These are phyloP conservation scores for Tholera decimalis DNA, from an alignment of 2,888 invertebrate species.

Conservation along the genomic window DNA sequence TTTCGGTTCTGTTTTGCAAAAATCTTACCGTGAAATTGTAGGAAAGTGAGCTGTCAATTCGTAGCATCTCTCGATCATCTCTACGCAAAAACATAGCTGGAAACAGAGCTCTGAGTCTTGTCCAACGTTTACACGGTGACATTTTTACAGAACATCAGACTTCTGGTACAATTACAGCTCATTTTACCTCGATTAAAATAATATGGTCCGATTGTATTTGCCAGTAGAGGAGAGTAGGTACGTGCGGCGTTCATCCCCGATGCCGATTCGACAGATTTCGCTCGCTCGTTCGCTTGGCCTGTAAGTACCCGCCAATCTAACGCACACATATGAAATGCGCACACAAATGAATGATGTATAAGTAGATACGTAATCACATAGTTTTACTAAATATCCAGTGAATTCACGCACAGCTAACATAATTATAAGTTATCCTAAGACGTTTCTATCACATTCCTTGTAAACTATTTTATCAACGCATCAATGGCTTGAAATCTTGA, in stretches of 20 bases:
- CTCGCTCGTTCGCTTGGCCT: neutral
- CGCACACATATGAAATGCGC: neutral
- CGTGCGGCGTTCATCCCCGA: neutral
- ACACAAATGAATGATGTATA: constrained; percentile 43
- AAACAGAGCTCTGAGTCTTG: too few species aligned
- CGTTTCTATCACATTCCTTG: constrained; percentile 50
- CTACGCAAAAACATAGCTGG: too few species aligned
- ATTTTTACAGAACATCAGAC: too few species aligned
- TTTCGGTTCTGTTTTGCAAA: too few species aligned
- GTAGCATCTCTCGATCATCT: too few species aligned
- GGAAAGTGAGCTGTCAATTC: too few species aligned
- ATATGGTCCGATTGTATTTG: too few species aligned
- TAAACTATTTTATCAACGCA: constrained; percentile 37
- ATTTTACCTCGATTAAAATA: too few species aligned
- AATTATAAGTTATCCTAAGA: constrained; percentile 39
- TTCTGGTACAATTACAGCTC: too few species aligned
- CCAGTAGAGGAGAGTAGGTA: too few species aligned
- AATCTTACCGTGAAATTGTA: too few species aligned
- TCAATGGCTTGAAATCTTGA: constrained; percentile 33
- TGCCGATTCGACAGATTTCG: neutral
- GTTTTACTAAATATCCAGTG: constrained; percentile 24
- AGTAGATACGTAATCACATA: constrained; percentile 31
- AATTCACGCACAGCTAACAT: constrained; percentile 13
- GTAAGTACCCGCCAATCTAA: neutral
- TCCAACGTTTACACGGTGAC: too few species aligned